Base-by-base conservation (phyloP, 1,140 invertebrate species). In the Lepeophtheirus salmonis region DNA sequence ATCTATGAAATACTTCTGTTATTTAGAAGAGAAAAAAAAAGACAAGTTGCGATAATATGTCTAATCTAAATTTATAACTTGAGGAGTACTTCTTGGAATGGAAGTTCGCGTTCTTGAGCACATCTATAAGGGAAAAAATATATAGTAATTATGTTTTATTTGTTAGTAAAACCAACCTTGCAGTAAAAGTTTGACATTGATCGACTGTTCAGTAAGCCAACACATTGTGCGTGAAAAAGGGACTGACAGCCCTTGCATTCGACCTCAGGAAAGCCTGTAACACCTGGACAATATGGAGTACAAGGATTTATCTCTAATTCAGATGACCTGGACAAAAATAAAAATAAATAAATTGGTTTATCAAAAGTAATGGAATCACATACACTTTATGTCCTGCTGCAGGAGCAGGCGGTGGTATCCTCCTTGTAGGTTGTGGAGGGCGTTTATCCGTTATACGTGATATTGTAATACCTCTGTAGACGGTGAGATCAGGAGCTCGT, bases 231-330 rank as follows among this genome's bases (percentile, higher is more conserved):
- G 21, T 61, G 59, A 54, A 61, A 61, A 13, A 61, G 21, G 14
- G 59, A 61, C 16, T 61, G 59, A 54, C 59, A 61, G 50, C 22
- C 14, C 13, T 13, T 18, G 25, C 59, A 61, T 61, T 61, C 59
- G 13, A 61, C 18, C 50, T 61, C 59, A n/a, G 59, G 59, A 21
- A 30, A 57, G 17, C 51, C 51, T 16, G 50, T 21, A 12, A 49
- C 56, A 2, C 59, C 59, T 12, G 59, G 59, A 20, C 59, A 61
- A 30, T 56, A 61, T 3, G 59, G 59, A 21, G 59, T 56, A 61
- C 59, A 61, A n/a, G 59, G 59, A 16, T 12, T 50, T 17, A 57
- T 57, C 3, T 41, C 30, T n/a, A 41, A 41, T 6, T 41, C 30
- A 10, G 30, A 41, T 10, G 30, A 41, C 30, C 30, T 41, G n/a